Evolutionary conservation across 2,113 vertebrate species (phyloP), one percentile per base, ranked within the genome.

Genomic region (Pipra filicauda): DNA sequence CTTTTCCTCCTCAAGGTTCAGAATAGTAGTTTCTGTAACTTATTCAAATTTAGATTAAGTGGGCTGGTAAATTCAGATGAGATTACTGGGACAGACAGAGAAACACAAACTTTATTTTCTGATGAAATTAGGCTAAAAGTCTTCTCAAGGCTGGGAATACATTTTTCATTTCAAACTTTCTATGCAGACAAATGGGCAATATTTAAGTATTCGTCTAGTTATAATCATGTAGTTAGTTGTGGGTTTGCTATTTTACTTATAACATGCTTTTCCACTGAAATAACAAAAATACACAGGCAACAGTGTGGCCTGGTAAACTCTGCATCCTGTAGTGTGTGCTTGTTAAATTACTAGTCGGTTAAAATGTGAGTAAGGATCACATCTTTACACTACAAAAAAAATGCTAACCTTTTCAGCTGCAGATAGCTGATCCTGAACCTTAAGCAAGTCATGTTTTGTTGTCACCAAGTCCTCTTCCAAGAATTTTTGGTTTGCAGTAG

Each of bases 401-500:
- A 84, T 27, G 35, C 85, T 54, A 92, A 99, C 99, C 99, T 99
- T 99, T 94, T 99, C 99, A 73, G 99, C 98, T 97, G 99, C 61
- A 55, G 97, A 87, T 28, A 99, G 98, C 95, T 99, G 99, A 87
- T 99, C 99, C 96, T 99, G 99, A 76, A 99, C 98, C 89, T 98
- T 98, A 58, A 99, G 98, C 16, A 99, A 98, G 44, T 99, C 98
- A 11, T 99, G 99, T 89, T 99, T 99, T 81, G 99, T 98, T 11
- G 98, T 97, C 31, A 98, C 97, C 52, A 99, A 98, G 96, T 98
- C 98, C 65, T 99, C 98, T 95, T 99, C 98, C 97, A 99, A 97
- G 78, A 98, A 98, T 96, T 98, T 99, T 72, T 99, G 98, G 78
- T 98, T 99, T 87, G 98, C 98, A 17, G 97, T 97, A 70, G 96